Evolutionary conservation across 2,797 vertebrate species (phyloP).

Genomic region (Gobio occitaniae): DNA sequence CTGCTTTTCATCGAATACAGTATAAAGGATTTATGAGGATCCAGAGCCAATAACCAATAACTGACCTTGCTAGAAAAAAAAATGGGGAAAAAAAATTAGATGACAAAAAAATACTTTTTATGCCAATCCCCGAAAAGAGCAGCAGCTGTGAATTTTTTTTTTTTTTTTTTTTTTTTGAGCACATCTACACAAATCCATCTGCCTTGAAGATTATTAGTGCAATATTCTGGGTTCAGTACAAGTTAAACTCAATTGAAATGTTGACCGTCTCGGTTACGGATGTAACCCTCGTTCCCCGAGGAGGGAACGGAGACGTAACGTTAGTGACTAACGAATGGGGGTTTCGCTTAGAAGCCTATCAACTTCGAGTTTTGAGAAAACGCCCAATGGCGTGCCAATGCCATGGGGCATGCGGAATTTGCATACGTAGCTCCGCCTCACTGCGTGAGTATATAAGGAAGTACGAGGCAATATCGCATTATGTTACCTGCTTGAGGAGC

Average conservation of each 20-base stretch:
- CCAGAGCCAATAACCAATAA: constrained; percentile 42
- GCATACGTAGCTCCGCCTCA: no score
- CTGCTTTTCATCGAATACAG: constrained; percentile 41
- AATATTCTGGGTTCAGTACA: neutral
- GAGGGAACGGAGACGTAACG: no score
- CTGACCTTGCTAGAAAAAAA: constrained; percentile 34
- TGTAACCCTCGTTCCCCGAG: no score
- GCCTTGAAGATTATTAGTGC: neutral
- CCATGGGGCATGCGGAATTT: no score
- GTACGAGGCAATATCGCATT: no score
- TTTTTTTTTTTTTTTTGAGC: neutral
- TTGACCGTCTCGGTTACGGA: no score
- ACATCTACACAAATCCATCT: neutral
- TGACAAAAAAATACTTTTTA: constrained; percentile 18
- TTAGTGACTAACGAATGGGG: no score
- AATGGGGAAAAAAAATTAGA: neutral
- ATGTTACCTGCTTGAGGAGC: no score
- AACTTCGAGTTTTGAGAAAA: no score
- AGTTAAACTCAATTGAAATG: neutral
- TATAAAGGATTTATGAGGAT: constrained; percentile 42
- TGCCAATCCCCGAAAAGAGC: constrained; percentile 17
- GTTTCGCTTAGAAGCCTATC: no score
- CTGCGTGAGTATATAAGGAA: no score
- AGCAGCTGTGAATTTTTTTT: neutral
- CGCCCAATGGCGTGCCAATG: no score